Evolutionary conservation across 2,113 vertebrate genomes (phyloP).

Genomic region (Anseranas semipalmata): DNA sequence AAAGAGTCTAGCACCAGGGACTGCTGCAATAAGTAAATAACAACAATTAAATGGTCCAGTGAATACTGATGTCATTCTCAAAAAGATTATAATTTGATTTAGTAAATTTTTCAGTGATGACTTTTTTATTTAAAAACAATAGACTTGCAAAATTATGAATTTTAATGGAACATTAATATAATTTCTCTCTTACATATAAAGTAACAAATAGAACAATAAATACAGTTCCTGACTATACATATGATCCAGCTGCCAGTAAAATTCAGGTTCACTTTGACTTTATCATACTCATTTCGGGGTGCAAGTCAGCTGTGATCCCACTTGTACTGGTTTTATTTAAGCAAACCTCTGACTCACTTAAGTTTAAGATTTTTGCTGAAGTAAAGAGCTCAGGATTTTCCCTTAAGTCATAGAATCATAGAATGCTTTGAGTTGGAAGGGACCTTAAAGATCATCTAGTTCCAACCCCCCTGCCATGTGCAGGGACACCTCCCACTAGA

Average conservation of each 20-base stretch:
- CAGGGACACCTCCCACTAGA: no score
- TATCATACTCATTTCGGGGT: neutral
- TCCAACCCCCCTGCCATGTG: no score
- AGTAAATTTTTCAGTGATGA: neutral
- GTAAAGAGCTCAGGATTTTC: neutral
- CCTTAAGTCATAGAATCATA: neutral
- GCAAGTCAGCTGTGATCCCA: neutral
- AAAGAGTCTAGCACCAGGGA: neutral
- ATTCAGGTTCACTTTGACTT: neutral
- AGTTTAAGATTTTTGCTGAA: neutral
- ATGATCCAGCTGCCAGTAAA: neutral
- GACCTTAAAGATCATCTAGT: no score
- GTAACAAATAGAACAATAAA: neutral
- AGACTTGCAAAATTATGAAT: neutral
- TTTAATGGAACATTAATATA: neutral
- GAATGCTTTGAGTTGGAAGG: no score
- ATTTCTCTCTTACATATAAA: neutral
- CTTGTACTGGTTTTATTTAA: neutral
- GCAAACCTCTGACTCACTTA: neutral
- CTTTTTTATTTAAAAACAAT: fast-evolving
- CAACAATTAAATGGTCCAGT: neutral
- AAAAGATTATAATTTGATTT: neutral
- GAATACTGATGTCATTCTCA: neutral
- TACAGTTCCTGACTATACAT: neutral
- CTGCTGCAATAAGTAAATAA: neutral